These are phyloP conservation scores for Hydropsyche tenuis DNA, from an alignment of 1,140 invertebrate species.

Conservation along the genomic window DNA sequence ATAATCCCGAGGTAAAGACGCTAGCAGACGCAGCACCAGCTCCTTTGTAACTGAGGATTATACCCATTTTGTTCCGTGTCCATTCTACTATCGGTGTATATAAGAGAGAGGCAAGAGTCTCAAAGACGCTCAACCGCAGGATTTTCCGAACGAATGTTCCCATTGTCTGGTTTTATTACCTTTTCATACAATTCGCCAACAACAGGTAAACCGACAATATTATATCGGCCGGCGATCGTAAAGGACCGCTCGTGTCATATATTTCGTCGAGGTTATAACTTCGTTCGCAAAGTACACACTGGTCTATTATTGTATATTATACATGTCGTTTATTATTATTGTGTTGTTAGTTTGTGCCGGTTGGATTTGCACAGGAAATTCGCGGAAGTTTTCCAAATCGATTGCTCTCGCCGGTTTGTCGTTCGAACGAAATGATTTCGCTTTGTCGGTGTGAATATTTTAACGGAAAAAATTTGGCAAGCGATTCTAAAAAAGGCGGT, in stretches of 20 bases:
- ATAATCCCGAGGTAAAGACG: background rate
- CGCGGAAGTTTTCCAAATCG: too few species aligned
- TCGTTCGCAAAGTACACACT: constrained; percentile 6
- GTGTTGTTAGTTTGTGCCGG: too few species aligned
- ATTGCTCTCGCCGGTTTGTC: background rate
- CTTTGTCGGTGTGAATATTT: background rate
- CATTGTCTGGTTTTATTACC: constrained; percentile 40
- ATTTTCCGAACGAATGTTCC: constrained; percentile 35
- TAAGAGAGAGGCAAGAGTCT: background rate
- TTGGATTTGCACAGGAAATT: too few species aligned
- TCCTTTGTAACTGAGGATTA: constrained; percentile 18
- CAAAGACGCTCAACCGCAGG: constrained; percentile 30
- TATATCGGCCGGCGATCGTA: constrained; percentile 39
- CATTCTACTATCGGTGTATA: background rate
- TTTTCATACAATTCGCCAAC: constrained; percentile 40
- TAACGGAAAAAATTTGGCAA: background rate
- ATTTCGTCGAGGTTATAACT: constrained; percentile 2
- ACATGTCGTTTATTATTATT: too few species aligned
- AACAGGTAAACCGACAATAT: constrained; percentile 41
- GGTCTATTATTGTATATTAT: constrained; percentile 1
- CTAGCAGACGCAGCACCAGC: background rate
- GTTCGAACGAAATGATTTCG: background rate
- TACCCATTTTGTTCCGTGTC: constrained; percentile 21
- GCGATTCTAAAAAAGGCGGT: too few species aligned
- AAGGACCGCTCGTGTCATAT: constrained; percentile 30